Percentiles rank a stretch among this genome's conserved stretches.
Evolutionary conservation across 1,140 invertebrate genomes (phyloP).

Genomic region (Hypothenemus hampei): DNA sequence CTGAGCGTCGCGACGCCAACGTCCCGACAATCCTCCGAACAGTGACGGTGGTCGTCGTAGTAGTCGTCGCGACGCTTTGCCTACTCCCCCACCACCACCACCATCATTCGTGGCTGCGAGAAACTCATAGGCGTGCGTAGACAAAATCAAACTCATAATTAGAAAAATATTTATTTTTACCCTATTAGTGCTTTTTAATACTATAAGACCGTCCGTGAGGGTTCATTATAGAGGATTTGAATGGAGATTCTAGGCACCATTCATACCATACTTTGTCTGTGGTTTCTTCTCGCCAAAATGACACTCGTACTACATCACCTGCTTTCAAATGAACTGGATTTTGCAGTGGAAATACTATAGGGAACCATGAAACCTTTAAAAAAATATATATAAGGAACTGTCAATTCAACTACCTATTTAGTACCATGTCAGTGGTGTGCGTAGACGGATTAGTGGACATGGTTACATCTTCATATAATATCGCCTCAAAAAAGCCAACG

Average conservation of each 20-base stretch:
- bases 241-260: conserved; percentile 76
- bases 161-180: too few species aligned
- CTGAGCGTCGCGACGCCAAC: conserved; percentile 2
- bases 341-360: conserved; percentile 86
- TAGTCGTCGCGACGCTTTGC: conserved; percentile 24
- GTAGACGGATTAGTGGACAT: conserved; percentile 87
- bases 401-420: conserved; percentile 46
- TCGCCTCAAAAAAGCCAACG: conserved; percentile 90
- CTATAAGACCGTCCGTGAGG: conserved; percentile 69
- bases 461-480: conserved; percentile 76
- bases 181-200: conserved; percentile 41
- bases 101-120: too few species aligned
- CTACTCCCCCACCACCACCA: too few species aligned
- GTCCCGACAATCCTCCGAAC: conserved; percentile 29
- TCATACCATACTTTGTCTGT: conserved; percentile 92
- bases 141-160: neutral
- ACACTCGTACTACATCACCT: conserved; percentile 66
- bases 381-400: neutral
- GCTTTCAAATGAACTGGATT: conserved; percentile 68
- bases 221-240: conserved; percentile 67
- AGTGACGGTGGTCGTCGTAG: too few species aligned
- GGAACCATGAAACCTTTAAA: conserved; percentile 74
- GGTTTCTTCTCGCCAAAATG: conserved; percentile 82
- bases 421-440: conserved; percentile 86
- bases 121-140: too few species aligned